Percentiles rank a stretch among this genome's conserved stretches.
phyloP scores from a whole-genome alignment of 2,113 vertebrate genomes.

The Condylura cristata region DNA sequence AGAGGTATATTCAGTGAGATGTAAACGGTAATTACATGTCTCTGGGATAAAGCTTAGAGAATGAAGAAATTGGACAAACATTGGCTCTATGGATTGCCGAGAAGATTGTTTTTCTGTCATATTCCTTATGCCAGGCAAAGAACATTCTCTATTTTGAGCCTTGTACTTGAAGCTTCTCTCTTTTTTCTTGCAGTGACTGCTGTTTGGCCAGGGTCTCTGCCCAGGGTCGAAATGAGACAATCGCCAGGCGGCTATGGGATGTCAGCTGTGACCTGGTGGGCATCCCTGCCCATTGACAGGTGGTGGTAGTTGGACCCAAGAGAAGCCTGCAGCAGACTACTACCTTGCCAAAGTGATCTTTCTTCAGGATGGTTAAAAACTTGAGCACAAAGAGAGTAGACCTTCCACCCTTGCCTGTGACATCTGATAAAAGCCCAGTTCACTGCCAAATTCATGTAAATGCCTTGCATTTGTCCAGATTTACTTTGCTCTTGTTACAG shows the following conservation, averaged over 20 bases:
- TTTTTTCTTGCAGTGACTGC: slow-evolving; percentile 90
- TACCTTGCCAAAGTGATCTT: not conserved
- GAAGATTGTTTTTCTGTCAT: not conserved
- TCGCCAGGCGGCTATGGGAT: slow-evolving; percentile 91
- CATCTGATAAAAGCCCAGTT: not conserved
- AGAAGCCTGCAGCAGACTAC: not conserved
- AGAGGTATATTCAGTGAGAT: not conserved
- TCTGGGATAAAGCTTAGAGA: not conserved
- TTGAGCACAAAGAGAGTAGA: slow-evolving; percentile 2
- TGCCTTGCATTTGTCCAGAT: not conserved
- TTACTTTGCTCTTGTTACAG: not conserved
- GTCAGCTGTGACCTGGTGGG: slow-evolving; percentile 94
- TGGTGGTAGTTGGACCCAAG: not conserved
- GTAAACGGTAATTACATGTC: slow-evolving; percentile 7
- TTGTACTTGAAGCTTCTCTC: not conserved
- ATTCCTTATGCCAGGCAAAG: not conserved
- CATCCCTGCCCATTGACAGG: slow-evolving; percentile 91
- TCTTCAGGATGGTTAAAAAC: not conserved
- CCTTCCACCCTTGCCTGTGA: not conserved
- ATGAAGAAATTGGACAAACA: not conserved
- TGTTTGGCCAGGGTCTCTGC: slow-evolving; percentile 90
- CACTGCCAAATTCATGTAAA: not conserved
- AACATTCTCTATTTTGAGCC: not conserved
- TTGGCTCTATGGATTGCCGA: not conserved
- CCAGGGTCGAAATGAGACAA: slow-evolving; percentile 90